These are phyloP conservation scores for Cephalopachus bancanus DNA, from an alignment of 2,797 vertebrate genomes.

Conservation along the genomic window DNA sequence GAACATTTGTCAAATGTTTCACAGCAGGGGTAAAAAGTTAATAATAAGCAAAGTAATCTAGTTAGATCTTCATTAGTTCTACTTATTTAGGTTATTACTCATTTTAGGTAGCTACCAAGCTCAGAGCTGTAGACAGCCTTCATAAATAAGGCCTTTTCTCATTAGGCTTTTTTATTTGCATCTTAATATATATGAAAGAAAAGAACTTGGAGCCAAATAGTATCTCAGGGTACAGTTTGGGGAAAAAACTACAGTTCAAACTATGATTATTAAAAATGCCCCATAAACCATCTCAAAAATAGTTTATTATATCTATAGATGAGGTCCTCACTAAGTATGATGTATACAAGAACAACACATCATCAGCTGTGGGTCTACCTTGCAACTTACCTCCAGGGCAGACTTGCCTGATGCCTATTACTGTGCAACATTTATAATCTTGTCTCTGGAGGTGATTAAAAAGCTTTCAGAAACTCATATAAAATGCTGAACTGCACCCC, in stretches of 20 bases:
- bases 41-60: neutral
- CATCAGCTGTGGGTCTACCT: neutral
- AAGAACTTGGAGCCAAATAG: neutral
- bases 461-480: neutral
- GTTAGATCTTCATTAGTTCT: neutral
- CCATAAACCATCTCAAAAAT: neutral
- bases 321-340: neutral
- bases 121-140: neutral
- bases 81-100: constrained; percentile 64
- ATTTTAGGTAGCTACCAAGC: constrained; percentile 12
- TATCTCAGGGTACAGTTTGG: neutral
- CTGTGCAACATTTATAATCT: neutral
- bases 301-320: no score
- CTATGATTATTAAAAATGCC: neutral
- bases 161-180: constrained; percentile 16
- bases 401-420: neutral
- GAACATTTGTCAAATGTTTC: neutral
- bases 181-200: neutral
- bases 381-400: neutral
- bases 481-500: neutral
- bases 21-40: neutral
- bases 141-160: neutral
- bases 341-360: rapidly evolving
- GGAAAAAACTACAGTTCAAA: neutral
- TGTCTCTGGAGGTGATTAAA: neutral